A percentile compares a stretch with the other conserved stretches of the same genome.
These are phyloP conservation scores for Chelonoidis abingdonii DNA, from an alignment of 2,113 vertebrate genomes.

Conservation along the genomic window DNA sequence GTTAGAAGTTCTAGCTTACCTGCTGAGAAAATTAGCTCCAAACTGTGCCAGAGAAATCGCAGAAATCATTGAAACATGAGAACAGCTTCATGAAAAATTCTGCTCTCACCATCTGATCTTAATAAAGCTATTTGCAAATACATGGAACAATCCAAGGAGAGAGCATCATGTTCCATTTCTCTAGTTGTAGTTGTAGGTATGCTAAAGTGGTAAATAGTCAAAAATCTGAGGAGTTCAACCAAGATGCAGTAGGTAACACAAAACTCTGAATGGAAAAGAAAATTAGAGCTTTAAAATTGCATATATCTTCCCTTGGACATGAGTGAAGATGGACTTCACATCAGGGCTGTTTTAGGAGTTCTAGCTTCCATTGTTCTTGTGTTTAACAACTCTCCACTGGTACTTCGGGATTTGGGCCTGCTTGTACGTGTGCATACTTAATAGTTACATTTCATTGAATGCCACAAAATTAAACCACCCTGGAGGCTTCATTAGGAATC, in stretches of 20 bases:
- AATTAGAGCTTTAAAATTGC: not conserved
- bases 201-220: not conserved
- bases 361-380: not conserved
- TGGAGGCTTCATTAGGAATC: not conserved
- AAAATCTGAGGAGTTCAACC: not conserved
- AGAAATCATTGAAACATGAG: not conserved
- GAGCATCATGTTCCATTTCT: not conserved
- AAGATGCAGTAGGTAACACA: not conserved
- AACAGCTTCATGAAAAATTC: accelerated
- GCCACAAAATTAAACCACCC: accelerated
- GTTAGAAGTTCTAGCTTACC: not conserved
- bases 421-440: not conserved
- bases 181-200: accelerated
- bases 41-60: not conserved
- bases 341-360: not conserved
- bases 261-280: not conserved
- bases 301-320: not conserved
- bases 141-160: not conserved
- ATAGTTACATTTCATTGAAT: not conserved
- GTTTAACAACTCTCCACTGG: not conserved
- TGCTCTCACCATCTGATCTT: not conserved
- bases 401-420: not conserved
- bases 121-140: not conserved
- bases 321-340: not conserved
- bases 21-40: not conserved